These are phyloP conservation scores for Myodes glareolus DNA, from an alignment of 2,113 vertebrate species.

Conservation along the genomic window DNA sequence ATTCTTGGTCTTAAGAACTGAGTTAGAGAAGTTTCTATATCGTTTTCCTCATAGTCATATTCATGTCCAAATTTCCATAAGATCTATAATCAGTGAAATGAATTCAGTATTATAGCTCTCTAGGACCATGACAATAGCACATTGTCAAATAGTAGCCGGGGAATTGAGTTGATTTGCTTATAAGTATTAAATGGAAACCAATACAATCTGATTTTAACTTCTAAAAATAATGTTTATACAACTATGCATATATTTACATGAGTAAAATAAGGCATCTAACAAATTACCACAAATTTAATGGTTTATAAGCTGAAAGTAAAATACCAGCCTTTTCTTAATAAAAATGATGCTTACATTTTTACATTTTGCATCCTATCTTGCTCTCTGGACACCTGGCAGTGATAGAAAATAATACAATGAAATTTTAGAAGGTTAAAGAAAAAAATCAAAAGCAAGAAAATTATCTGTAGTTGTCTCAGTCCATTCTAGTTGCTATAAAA, in stretches of 20 bases:
- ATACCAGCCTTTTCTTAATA: background rate
- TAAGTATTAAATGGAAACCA: background rate
- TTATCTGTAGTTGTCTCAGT: background rate
- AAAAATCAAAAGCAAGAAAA: background rate
- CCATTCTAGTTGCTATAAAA: background rate
- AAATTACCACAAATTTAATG: background rate
- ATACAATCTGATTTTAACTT: background rate
- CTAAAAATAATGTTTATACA: conserved; percentile 19
- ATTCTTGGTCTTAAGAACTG: background rate
- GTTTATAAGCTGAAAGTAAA: background rate
- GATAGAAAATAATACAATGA: background rate
- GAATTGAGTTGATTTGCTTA: background rate
- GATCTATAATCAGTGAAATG: background rate
- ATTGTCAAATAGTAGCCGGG: background rate
- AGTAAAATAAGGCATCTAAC: background rate
- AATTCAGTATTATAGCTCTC: background rate
- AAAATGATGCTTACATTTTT: background rate
- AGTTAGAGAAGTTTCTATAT: background rate
- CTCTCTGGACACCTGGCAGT: background rate
- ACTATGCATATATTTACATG: background rate
- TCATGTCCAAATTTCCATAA: background rate
- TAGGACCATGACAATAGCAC: background rate
- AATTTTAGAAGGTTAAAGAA: background rate
- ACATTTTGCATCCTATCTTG: background rate
- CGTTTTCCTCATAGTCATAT: background rate